These are phyloP conservation scores for Trissonchulus latispiculum DNA, from an alignment of 2,888 invertebrate genomes.

Conservation along the genomic window DNA sequence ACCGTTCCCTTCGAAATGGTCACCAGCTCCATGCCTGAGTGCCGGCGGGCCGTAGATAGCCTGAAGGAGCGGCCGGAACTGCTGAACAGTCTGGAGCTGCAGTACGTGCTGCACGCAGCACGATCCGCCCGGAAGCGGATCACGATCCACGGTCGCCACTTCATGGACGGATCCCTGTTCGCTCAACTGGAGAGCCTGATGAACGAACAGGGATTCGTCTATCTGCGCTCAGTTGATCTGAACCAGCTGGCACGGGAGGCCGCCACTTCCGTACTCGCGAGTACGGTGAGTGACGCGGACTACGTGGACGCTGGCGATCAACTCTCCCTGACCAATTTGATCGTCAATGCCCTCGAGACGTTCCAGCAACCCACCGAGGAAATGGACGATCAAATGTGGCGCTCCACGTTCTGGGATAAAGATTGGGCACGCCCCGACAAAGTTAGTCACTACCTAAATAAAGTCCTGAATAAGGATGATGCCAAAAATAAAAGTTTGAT, in stretches of 20 bases:
- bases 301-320: constrained; percentile 14
- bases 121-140: not conserved
- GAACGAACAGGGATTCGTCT: not conserved
- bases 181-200: not conserved
- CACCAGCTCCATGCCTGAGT: not conserved
- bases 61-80: not conserved
- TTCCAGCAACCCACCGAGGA: not conserved
- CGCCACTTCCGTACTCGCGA: not conserved
- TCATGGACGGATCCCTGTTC: not conserved
- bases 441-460: not conserved
- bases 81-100: not conserved
- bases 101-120: not conserved
- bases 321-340: not conserved
- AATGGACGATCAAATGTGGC: constrained; percentile 10
- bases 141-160: not conserved
- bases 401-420: constrained; percentile 9
- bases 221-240: not conserved
- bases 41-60: not conserved
- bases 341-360: not conserved
- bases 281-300: not conserved
- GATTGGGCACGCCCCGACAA: constrained; percentile 7
- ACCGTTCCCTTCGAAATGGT: not conserved
- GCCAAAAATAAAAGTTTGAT: no score
- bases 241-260: not conserved
- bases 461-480: not conserved